Conservation (phyloP, 2,888 invertebrate species). For the Stenoptilia bipunctidactyla region DNA sequence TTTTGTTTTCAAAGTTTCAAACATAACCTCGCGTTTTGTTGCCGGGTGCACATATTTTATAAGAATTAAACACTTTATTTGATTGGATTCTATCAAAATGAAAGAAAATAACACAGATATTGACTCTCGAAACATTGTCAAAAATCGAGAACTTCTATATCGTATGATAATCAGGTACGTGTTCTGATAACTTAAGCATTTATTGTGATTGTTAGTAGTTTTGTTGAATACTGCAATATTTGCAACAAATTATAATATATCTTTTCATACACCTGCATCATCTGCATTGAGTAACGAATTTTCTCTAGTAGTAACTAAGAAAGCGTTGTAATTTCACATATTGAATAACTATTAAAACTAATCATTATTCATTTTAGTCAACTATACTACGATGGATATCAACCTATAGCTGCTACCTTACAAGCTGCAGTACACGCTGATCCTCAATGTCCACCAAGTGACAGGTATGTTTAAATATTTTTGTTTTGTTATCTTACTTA, state of each 20-base stretch:
- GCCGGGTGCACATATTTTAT: background rate
- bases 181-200: no score
- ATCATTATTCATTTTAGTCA: conserved; percentile 87
- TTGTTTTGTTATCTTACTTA: no score
- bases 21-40: conserved; percentile 22
- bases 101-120: conserved; percentile 54
- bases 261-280: no score
- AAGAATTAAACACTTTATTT: background rate
- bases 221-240: no score
- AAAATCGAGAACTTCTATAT: conserved; percentile 90
- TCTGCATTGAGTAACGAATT: no score
- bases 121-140: conserved; percentile 84
- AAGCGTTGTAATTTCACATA: no score
- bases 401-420: conserved; percentile 89
- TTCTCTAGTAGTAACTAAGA: no score
- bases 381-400: conserved; percentile 96
- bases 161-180: conserved; percentile 89
- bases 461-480: conserved; percentile 74
- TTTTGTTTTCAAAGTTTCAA: conserved; percentile 21
- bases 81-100: conserved; percentile 28
- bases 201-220: no score
- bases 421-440: conserved; percentile 89
- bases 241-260: no score
- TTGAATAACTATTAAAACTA: no score
- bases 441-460: conserved; percentile 94